phyloP scores from a whole-genome alignment of 2,888 invertebrate species.

The Syritta pipiens region DNA sequence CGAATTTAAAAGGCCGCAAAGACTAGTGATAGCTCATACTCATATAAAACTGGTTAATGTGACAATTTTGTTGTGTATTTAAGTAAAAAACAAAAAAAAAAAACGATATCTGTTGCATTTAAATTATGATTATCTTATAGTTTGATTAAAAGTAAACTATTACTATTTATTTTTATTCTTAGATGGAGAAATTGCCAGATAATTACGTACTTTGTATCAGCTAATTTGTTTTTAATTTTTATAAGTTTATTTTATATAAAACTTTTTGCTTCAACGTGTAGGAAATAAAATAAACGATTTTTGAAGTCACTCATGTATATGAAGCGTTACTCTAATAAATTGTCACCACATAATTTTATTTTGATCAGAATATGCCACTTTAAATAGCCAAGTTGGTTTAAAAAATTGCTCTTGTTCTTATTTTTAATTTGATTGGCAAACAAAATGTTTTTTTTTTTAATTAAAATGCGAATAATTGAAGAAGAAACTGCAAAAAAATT shows the following conservation, averaged over 20 bases:
- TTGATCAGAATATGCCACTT: not conserved
- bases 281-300: not conserved
- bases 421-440: not conserved
- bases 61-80: too few species aligned
- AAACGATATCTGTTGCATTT: constrained; percentile 14
- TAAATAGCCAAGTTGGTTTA: not conserved
- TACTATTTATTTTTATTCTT: constrained; percentile 10
- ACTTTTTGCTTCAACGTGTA: not conserved
- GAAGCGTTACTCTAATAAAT: constrained; percentile 4
- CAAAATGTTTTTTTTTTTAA: too few species aligned
- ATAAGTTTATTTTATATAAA: constrained; percentile 8
- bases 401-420: not conserved
- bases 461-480: too few species aligned
- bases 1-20: constrained; percentile 42
- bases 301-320: constrained; percentile 2
- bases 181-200: not conserved
- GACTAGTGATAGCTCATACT: constrained; percentile 43
- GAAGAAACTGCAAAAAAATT: too few species aligned
- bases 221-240: constrained; percentile 4
- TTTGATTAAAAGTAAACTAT: constrained; percentile 6
- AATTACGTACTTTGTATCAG: constrained; percentile 10
- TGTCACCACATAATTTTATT: not conserved
- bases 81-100: too few species aligned
- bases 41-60: constrained; percentile 8
- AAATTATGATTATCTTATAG: constrained; percentile 5